Evolutionary conservation across 1,140 invertebrate species (phyloP).

Genomic region (Drosophila parabipectinata): DNA sequence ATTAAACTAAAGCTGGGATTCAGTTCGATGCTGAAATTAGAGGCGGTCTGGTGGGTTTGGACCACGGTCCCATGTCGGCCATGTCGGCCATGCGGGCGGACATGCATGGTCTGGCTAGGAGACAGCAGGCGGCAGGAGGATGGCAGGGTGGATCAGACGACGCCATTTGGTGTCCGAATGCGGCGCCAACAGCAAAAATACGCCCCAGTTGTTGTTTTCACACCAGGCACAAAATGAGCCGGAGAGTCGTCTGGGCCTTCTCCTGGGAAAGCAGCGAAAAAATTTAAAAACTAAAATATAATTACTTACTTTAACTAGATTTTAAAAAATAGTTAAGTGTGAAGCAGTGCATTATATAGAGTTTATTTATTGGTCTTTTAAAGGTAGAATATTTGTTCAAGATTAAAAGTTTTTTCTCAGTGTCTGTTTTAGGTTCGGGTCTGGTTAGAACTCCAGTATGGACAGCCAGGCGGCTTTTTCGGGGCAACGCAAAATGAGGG

Average conservation of each 20-base stretch:
- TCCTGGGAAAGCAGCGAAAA: constrained; percentile 3
- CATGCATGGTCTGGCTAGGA: constrained; percentile 41
- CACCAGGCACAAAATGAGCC: constrained; percentile 67
- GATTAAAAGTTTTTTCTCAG: background rate
- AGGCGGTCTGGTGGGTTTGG: constrained; percentile 63
- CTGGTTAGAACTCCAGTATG: constrained; percentile 24
- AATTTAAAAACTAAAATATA: background rate
- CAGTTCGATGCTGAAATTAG: constrained; percentile 80
- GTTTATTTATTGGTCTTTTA: background rate
- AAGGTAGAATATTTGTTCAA: background rate
- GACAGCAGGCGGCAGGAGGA: background rate
- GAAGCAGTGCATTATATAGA: background rate
- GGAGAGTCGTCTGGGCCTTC: constrained; percentile 13
- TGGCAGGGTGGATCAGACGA: constrained; percentile 56
- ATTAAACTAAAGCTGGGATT: constrained; percentile 81
- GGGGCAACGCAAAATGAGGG: background rate
- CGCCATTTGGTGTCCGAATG: constrained; percentile 77
- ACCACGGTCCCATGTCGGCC: constrained; percentile 12
- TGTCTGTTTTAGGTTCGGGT: constrained; percentile 11
- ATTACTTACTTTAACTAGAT: too few relatives aligned
- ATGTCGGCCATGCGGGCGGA: constrained; percentile 39
- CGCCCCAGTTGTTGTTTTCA: constrained; percentile 82
- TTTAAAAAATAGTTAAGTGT: background rate
- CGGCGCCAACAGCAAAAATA: constrained; percentile 80
- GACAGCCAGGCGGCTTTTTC: constrained; percentile 33